Percentiles rank a stretch among this genome's conserved stretches.
These are phyloP conservation scores for Pogonocichla stellata DNA, from an alignment of 2,113 vertebrate species.

Conservation along the genomic window DNA sequence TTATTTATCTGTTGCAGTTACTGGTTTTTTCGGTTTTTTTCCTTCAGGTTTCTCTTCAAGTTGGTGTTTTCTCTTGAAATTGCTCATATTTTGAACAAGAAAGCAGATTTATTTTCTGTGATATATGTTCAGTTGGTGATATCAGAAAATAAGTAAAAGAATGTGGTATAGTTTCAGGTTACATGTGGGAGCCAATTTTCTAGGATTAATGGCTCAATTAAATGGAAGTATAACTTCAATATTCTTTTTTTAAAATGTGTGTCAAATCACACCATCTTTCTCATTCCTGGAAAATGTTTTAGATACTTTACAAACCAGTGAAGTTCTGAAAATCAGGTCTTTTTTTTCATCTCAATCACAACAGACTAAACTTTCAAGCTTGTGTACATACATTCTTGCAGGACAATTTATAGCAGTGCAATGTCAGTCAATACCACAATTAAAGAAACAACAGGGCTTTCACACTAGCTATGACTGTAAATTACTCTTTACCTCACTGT, in stretches of 20 bases:
- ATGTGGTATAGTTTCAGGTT: slow-evolving; percentile 39
- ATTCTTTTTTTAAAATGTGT: slow-evolving; percentile 32
- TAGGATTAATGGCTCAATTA: slow-evolving; percentile 63
- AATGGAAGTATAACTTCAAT: slow-evolving; percentile 41
- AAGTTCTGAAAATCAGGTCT: neutral
- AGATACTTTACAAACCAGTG: slow-evolving; percentile 36
- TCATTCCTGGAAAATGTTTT: slow-evolving; percentile 5
- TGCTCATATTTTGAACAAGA: slow-evolving; percentile 22
- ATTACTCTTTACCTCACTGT: neutral
- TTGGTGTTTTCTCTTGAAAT: slow-evolving; percentile 21
- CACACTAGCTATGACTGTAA: neutral
- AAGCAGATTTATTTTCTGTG: slow-evolving; percentile 26
- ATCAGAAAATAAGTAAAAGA: slow-evolving; percentile 20
- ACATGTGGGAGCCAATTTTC: slow-evolving; percentile 35
- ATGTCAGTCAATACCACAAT: neutral
- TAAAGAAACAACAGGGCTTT: neutral
- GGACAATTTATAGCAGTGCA: slow-evolving; percentile 1
- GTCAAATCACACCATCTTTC: slow-evolving; percentile 25
- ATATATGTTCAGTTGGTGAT: neutral
- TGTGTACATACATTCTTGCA: neutral
- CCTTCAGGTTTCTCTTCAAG: neutral
- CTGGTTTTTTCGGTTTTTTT: neutral
- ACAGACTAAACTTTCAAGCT: neutral
- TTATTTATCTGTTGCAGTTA: slow-evolving; percentile 33
- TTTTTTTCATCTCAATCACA: neutral